phyloP scores from a whole-genome alignment of 2,888 invertebrate genomes.

The Cinara cedri region DNA sequence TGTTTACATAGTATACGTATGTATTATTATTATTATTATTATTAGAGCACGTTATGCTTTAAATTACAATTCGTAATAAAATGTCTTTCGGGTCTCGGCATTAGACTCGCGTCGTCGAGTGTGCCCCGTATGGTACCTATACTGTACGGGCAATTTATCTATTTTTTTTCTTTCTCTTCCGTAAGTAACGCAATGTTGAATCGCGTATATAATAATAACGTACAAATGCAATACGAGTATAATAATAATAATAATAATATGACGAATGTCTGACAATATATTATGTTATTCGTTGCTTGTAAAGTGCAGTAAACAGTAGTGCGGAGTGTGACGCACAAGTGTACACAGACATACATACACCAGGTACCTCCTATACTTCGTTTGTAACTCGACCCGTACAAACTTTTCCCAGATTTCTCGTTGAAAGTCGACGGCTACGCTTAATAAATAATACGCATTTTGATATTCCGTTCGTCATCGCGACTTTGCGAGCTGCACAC shows the following conservation, averaged over 20 bases:
- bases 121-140: too few species aligned
- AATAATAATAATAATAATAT: neutral
- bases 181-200: neutral
- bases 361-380: too few species aligned
- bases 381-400: conserved; percentile 17
- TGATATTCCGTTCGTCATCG: conserved; percentile 6
- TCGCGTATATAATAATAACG: neutral
- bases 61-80: conserved; percentile 28
- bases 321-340: too few species aligned
- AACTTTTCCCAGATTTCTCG: conserved; percentile 11
- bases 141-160: conserved; percentile 22
- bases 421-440: neutral
- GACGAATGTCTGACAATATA: neutral
- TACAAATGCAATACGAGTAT: neutral
- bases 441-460: conserved; percentile 29
- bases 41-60: too few species aligned
- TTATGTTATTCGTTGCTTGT: conserved; percentile 21
- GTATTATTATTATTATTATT: too few species aligned
- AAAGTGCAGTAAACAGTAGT: neutral
- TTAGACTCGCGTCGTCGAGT: conserved; percentile 33
- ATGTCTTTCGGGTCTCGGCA: conserved; percentile 29
- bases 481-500: too few species aligned
- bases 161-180: conserved; percentile 10
- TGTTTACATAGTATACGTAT: too few species aligned
- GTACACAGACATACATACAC: too few species aligned